These are phyloP conservation scores for Tarsius wallacei DNA, from an alignment of 2,797 vertebrate genomes.

Conservation along the genomic window DNA sequence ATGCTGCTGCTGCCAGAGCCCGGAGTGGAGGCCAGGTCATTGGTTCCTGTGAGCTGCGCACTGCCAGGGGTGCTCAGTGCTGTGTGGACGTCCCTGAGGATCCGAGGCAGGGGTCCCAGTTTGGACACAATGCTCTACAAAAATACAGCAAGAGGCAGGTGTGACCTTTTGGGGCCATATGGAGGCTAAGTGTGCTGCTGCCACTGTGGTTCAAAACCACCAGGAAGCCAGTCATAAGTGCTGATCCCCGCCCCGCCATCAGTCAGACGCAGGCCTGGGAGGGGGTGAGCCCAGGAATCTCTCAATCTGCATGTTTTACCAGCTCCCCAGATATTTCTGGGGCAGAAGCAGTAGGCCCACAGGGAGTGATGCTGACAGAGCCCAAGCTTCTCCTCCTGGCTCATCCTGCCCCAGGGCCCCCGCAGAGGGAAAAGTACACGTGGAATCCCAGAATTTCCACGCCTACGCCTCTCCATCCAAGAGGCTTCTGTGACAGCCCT, in stretches of 20 bases:
- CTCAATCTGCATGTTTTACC: background rate
- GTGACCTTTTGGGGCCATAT: background rate
- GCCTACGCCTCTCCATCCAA: background rate
- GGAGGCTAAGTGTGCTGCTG: background rate
- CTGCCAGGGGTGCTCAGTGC: conserved; percentile 96
- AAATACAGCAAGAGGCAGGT: conserved; percentile 47
- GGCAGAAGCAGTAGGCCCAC: background rate
- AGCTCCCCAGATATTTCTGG: background rate
- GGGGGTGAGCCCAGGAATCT: background rate
- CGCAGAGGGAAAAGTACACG: background rate
- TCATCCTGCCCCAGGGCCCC: background rate
- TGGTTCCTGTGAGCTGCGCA: conserved; percentile 91
- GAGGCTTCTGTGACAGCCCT: background rate
- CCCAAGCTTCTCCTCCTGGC: background rate
- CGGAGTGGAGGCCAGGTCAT: conserved; percentile 93
- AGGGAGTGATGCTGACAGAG: background rate
- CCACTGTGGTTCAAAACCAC: background rate
- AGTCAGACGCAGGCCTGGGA: background rate
- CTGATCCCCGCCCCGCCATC: background rate
- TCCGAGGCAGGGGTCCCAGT: conserved; percentile 97
- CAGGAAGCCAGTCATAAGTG: fast-evolving
- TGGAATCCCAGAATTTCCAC: background rate
- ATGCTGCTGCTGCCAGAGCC: conserved; percentile 94
- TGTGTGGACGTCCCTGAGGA: conserved; percentile 96
- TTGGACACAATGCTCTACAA: conserved; percentile 94